Percentiles rank a stretch among this genome's conserved stretches.
phyloP scores from a whole-genome alignment of 2,797 vertebrate species.

The Epinephelus malabaricus region DNA sequence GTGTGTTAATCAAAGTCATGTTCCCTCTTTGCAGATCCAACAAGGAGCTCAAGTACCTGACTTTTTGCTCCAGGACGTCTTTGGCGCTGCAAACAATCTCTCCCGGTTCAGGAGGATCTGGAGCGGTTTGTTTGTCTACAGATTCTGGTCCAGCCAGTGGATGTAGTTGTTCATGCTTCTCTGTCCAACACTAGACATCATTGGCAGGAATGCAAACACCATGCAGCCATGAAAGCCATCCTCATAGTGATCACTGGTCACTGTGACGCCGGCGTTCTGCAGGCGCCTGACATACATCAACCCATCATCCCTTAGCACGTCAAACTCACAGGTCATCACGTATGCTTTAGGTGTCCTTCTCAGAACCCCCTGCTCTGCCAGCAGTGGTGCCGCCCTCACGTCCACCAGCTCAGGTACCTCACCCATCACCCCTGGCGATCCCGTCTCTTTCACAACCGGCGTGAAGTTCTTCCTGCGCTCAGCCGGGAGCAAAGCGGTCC shows the following conservation, averaged over 20 bases:
- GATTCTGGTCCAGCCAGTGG: slow-evolving; percentile 92
- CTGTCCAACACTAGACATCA: slow-evolving; percentile 87
- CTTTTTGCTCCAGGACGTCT: not conserved
- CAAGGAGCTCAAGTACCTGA: not conserved
- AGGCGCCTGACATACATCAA: slow-evolving; percentile 92
- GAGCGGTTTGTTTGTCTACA: slow-evolving; percentile 76
- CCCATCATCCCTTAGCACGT: slow-evolving; percentile 95
- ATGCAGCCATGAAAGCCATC: slow-evolving; percentile 97
- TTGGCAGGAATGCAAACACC: slow-evolving; percentile 91
- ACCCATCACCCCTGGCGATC: slow-evolving; percentile 80
- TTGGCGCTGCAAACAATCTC: slow-evolving; percentile 4
- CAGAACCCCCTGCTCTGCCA: slow-evolving; percentile 87
- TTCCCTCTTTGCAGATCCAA: not conserved
- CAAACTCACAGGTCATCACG: slow-evolving; percentile 95
- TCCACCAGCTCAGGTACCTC: slow-evolving; percentile 90
- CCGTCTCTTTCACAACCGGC: slow-evolving; percentile 83
- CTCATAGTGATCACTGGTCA: slow-evolving; percentile 92
- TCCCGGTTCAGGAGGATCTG: not conserved
- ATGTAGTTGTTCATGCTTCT: slow-evolving; percentile 91
- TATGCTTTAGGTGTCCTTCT: slow-evolving; percentile 90
- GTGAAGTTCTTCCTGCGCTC: slow-evolving; percentile 88
- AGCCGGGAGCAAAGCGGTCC: slow-evolving; percentile 88
- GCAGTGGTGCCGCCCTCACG: slow-evolving; percentile 88
- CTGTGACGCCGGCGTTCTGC: slow-evolving; percentile 88
- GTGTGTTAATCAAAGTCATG: not conserved